Evolutionary conservation across 1,140 invertebrate genomes (phyloP), one percentile per base, ranked within the genome.

Genomic region (Proctacanthus coquilletti): DNA sequence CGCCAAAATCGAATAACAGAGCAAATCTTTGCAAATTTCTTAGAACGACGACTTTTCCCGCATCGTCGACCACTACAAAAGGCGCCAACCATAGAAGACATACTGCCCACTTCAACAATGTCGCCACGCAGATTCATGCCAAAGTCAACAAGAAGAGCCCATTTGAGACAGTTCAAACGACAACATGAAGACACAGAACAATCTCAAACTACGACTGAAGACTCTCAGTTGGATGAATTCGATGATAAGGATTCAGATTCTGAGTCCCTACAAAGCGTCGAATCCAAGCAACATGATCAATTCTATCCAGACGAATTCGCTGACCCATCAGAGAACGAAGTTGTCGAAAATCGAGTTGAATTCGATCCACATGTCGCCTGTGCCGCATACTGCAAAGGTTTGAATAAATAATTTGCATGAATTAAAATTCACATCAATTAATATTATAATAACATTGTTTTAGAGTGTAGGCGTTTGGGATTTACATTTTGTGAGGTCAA

Each of bases 1-100:
- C 58, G 73, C 31, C 74, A 79, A 65, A 79, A 79, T 62, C 66
- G 68, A 55, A 77, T 77, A 52, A 79, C 75, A 14, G 66, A 74
- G 52, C 72, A 77, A 61, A 77, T 79, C 42, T 64, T 79, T 37
- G 71, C 75, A 50, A 74, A 74, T 42, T 79, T 70, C 50, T 63
- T 79, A 36, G 74, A 77, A 53, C 68, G 71, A 46, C 69, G 71
- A 17, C 48, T 77, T 18, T 71, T 68, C 50, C 67, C 66, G 8
- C 53, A 67, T 43, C 64, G 67, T 11, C 48, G 59, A 18, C 53
- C 56, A 11, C 64, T 57, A 44, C 62, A 62, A 5, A 66, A 61
- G 41, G 60, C 69, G 6, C 72, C 72, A 3, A 71, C 69, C 4
- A 62, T 74, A 15, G 64, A 64, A 18, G 72, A 75, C 39, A 75